phyloP scores from a whole-genome alignment of 2,113 vertebrate species.

The Rhizomys pruinosus region DNA sequence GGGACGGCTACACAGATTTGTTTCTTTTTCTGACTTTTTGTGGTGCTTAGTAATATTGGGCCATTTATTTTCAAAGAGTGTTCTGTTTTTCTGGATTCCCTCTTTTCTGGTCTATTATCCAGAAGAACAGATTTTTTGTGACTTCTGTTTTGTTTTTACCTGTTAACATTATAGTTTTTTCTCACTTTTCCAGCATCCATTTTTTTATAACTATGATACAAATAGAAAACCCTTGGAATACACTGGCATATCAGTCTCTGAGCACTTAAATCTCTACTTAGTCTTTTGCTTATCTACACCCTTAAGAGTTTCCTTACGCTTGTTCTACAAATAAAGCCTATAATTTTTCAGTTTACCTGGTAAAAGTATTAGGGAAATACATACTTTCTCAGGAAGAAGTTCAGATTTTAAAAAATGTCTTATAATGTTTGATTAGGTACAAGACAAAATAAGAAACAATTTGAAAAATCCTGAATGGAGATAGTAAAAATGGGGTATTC shows the following conservation, averaged over 20 bases:
- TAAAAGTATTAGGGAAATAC: background rate
- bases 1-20: background rate
- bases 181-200: background rate
- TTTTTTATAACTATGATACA: background rate
- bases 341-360: background rate
- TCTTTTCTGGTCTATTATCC: background rate
- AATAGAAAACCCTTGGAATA: background rate
- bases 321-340: background rate
- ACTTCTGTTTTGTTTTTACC: background rate
- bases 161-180: background rate
- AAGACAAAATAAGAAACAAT: background rate
- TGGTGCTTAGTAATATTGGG: background rate
- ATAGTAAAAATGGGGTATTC: background rate
- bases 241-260: background rate
- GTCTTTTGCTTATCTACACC: background rate
- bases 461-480: slow-evolving; percentile 3
- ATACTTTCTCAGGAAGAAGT: background rate
- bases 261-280: background rate
- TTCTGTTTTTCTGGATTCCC: background rate
- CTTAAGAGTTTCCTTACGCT: background rate
- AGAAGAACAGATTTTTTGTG: background rate
- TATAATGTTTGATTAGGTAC: slow-evolving; percentile 12
- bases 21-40: too few species aligned
- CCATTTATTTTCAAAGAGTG: background rate
- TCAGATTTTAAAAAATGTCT: background rate